Evolutionary conservation across 2,797 vertebrate species (phyloP).

Genomic region (Peromyscus nudipes): DNA sequence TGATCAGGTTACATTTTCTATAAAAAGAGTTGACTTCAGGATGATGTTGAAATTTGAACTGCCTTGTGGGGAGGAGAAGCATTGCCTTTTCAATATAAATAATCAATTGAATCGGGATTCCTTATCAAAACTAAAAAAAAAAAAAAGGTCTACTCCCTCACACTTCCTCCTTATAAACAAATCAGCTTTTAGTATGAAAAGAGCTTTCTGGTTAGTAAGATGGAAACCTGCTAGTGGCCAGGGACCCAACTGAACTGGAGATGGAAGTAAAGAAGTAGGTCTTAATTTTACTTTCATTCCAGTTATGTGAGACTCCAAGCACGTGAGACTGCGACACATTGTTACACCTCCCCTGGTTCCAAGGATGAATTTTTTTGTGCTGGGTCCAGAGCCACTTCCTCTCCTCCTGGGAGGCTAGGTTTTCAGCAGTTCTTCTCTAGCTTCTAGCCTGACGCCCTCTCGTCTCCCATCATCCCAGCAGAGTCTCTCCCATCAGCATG

Average conservation of each 20-base stretch:
- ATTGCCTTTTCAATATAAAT: constrained; percentile 1
- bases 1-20: not conserved
- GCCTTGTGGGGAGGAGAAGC: not conserved
- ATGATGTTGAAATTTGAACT: not conserved
- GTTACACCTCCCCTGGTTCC: not conserved
- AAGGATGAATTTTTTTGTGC: not conserved
- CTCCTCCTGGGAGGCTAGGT: not conserved
- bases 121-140: not conserved
- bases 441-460: not conserved
- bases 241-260: not conserved
- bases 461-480: too few relatives aligned
- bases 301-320: not conserved
- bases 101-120: not conserved
- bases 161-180: not conserved
- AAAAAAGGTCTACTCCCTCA: too few relatives aligned
- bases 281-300: constrained; percentile 41
- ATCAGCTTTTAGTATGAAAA: not conserved
- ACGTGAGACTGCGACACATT: rapidly evolving
- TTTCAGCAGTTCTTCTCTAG: not conserved
- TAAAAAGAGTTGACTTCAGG: not conserved
- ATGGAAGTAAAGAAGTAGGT: not conserved
- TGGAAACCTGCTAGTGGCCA: not conserved
- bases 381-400: too few relatives aligned
- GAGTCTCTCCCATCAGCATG: not conserved
- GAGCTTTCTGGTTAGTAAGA: constrained; percentile 37